A percentile compares a stretch with the other conserved stretches of the same genome.
Conservation (phyloP, 1,140 invertebrate genomes). For the Heliothis subflexa region DNA sequence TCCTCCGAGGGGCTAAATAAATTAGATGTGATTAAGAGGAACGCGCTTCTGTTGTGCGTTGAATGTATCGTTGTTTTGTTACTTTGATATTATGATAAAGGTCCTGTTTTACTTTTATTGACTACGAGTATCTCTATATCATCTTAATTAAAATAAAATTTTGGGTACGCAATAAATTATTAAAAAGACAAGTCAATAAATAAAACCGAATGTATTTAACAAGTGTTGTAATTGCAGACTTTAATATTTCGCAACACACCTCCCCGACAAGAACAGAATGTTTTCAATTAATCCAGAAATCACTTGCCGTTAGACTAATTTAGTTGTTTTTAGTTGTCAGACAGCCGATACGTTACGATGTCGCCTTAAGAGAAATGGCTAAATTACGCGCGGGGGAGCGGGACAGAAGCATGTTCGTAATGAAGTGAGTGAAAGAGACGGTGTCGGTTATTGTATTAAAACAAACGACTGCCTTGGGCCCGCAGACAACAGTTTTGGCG, state of each 20-base stretch:
- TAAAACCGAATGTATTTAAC: constrained; percentile 1
- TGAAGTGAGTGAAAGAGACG: constrained; percentile 72
- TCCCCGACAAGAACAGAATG: constrained; percentile 41
- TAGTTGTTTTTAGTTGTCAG: constrained; percentile 51
- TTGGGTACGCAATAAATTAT: not conserved
- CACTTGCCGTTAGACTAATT: constrained; percentile 49
- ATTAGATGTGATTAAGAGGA: constrained; percentile 86
- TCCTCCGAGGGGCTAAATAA: constrained; percentile 83
- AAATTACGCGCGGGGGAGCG: constrained; percentile 69
- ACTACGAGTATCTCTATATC: constrained; percentile 6
- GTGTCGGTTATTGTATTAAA: constrained; percentile 83
- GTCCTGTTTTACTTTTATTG: constrained; percentile 58
- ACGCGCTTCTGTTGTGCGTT: constrained; percentile 75
- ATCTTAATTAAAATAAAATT: constrained; percentile 14
- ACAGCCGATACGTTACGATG: constrained; percentile 66
- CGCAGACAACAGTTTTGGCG: constrained; percentile 82
- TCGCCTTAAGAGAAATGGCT: constrained; percentile 76
- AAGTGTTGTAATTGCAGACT: constrained; percentile 40
- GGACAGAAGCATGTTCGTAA: constrained; percentile 60
- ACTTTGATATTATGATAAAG: constrained; percentile 67
- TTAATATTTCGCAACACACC: constrained; percentile 22
- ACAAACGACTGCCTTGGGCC: constrained; percentile 84
- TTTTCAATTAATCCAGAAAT: constrained; percentile 51
- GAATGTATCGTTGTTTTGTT: constrained; percentile 72
- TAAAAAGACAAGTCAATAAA: constrained; percentile 19